These are phyloP conservation scores for Drosophila rhopaloa DNA, from an alignment of 1,140 invertebrate genomes.

Conservation along the genomic window DNA sequence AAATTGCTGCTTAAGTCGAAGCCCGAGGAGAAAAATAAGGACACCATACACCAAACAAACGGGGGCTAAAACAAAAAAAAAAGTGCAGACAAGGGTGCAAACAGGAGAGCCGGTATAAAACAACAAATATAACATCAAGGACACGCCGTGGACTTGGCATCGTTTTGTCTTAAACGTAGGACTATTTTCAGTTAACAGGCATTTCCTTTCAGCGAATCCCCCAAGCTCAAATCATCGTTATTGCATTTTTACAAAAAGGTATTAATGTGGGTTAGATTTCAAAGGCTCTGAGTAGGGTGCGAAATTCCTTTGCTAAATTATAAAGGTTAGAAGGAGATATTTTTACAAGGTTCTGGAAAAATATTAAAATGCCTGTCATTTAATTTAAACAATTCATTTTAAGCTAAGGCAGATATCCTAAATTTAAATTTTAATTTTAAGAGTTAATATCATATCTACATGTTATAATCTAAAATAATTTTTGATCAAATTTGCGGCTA, in stretches of 20 bases:
- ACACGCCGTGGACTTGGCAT: conserved; percentile 12
- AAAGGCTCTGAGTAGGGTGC: not conserved
- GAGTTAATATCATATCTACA: not conserved
- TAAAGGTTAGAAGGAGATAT: not conserved
- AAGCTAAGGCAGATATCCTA: too few relatives aligned
- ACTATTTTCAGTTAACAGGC: not conserved
- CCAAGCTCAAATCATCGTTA: not conserved
- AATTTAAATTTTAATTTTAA: too few relatives aligned
- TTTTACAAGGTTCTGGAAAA: not conserved
- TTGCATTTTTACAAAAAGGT: conserved; percentile 5
- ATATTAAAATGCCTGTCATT: not conserved
- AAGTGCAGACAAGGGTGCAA: conserved; percentile 2
- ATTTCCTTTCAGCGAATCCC: conserved; percentile 2
- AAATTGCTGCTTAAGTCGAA: conserved; percentile 38
- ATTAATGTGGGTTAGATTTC: conserved; percentile 6
- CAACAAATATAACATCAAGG: conserved; percentile 21
- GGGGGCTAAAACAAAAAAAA: not conserved
- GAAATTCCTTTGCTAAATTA: not conserved
- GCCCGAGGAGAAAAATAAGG: conserved; percentile 22
- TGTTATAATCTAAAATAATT: not conserved
- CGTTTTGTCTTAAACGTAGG: conserved; percentile 4
- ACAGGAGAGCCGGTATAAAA: conserved; percentile 11
- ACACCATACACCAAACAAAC: conserved; percentile 20
- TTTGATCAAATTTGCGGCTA: not conserved
- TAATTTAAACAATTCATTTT: not conserved